Conservation (phyloP, 2,113 vertebrate species). For the Orcinus orca region DNA sequence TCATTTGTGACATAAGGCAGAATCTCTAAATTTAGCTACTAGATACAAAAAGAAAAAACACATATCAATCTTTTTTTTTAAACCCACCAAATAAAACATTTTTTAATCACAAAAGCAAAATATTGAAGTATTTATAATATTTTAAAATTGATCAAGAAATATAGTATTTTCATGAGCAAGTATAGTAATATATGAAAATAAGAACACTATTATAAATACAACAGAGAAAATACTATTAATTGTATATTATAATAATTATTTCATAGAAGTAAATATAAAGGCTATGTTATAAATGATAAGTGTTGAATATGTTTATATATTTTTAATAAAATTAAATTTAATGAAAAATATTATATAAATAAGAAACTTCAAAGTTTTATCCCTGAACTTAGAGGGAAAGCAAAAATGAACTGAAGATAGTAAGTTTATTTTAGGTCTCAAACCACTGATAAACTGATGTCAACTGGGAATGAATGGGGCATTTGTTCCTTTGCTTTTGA, state of each 20-base stretch:
- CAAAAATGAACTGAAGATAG: not conserved
- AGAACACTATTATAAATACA: not conserved
- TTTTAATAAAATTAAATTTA: conserved; percentile 20
- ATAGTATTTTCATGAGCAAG: conserved; percentile 2
- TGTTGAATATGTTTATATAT: not conserved
- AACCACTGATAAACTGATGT: not conserved
- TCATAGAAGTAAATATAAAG: conserved; percentile 1
- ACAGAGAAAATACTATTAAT: not conserved
- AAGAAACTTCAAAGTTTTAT: not conserved
- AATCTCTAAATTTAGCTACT: conserved; percentile 64
- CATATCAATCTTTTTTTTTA: not conserved
- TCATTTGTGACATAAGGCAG: conserved; percentile 64
- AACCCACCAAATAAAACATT: not conserved
- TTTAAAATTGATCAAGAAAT: not conserved
- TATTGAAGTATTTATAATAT: not conserved
- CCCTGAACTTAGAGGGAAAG: not conserved
- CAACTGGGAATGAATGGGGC: conserved; percentile 1
- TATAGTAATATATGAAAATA: not conserved
- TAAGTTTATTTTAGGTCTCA: conserved; percentile 15
- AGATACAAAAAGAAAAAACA: conserved; percentile 39
- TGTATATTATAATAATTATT: not conserved
- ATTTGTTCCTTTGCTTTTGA: conserved; percentile 25
- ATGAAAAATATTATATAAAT: not conserved
- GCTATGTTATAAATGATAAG: not conserved
- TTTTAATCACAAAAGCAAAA: conserved; percentile 13